Percentiles rank a stretch among this genome's conserved stretches.
Evolutionary conservation across 2,113 vertebrate species (phyloP).

Genomic region (Macaca nemestrina): DNA sequence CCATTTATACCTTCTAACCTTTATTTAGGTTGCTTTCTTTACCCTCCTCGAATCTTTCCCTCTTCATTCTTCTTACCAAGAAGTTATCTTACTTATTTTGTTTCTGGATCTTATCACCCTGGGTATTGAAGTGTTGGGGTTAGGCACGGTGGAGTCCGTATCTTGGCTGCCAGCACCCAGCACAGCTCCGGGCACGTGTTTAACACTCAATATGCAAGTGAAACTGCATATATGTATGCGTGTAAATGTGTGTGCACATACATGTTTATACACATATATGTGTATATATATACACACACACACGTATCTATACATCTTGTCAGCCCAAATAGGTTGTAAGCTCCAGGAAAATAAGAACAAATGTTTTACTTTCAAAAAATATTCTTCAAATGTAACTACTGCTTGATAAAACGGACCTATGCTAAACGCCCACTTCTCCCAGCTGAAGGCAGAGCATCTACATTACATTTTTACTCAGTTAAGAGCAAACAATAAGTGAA

Average conservation of each 20-base stretch:
- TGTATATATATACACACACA: not conserved
- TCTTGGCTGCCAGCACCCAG: too few relatives aligned
- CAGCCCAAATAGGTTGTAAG: not conserved
- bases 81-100: not conserved
- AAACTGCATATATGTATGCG: not conserved
- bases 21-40: not conserved
- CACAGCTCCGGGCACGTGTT: not conserved
- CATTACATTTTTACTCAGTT: not conserved
- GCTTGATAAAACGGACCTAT: not conserved
- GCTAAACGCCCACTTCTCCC: not conserved
- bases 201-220: not conserved
- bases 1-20: not conserved
- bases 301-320: not conserved
- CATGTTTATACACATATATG: not conserved
- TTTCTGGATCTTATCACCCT: not conserved
- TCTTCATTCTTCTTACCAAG: not conserved
- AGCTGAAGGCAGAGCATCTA: not conserved
- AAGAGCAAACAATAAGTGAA: not conserved
- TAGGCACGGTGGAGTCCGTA: fast-evolving
- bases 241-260: not conserved
- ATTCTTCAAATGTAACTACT: not conserved
- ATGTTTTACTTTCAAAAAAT: not conserved
- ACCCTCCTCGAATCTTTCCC: not conserved
- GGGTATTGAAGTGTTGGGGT: not conserved
- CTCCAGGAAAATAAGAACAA: not conserved